Evolutionary conservation across 1,140 invertebrate species (phyloP), one percentile per base, ranked within the genome.

Genomic region (Bombus confusus): DNA sequence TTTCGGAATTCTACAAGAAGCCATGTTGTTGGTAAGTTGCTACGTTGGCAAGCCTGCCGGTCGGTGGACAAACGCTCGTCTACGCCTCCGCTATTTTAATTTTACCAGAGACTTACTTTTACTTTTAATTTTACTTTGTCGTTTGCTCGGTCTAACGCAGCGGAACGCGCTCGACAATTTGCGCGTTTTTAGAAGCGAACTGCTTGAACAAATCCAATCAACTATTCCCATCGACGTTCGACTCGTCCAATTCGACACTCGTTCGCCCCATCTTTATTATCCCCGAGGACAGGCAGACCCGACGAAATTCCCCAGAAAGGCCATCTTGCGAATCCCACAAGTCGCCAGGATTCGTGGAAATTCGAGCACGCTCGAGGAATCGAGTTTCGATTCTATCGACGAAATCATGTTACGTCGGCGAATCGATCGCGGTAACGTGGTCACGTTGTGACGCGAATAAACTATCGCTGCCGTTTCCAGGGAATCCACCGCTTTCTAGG

Each of bases 381-480:
- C 75, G 75, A 75, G 82, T 87, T 79, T 83, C 80, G 85, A 88
- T 86, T 77, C 43, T 41, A 47, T 76, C 72, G 81, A 62, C 80
- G 69, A 81, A 81, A 81, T 74, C 80, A 22, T 43, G 69, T 81
- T 74, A 81, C 69, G 52, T 39, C 52, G 34, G n/a, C 66, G 57
- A 8, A 83, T 87, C 69, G 52, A 68, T 64, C 37, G 73, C 28
- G 43, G n/a, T 43, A 76, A 86, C 79, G 52, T 72, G 57, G 52
- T n/a, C 85, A n/a, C 62, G 52, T 39, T 81, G 64, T 72, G 86
- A 82, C 85, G 74, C 34, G 71, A 83, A 83, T 83, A 79, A 83
- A 87, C 83, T 84, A 84, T 84, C 83, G 52, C 22, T 31, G 62
- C 18, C 68, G 74, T 84, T 87, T 85, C 81, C 80, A 88, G 57